phyloP scores from a whole-genome alignment of 2,888 invertebrate species.

The Amitus sp. region DNA sequence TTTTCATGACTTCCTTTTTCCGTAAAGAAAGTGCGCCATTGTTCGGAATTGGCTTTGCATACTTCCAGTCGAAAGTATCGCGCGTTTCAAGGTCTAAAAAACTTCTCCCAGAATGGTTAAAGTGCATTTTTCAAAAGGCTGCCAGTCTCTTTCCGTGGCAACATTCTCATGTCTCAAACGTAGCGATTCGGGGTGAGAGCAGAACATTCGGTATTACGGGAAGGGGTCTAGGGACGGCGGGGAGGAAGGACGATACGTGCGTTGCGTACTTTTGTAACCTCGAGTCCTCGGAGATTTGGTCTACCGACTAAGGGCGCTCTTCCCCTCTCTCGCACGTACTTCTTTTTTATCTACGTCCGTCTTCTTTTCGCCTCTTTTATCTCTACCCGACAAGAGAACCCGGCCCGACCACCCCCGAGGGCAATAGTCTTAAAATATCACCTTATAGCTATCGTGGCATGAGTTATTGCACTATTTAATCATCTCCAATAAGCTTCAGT shows the following conservation, averaged over 20 bases:
- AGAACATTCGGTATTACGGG: conserved; percentile 28
- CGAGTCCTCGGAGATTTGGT: conserved; percentile 56
- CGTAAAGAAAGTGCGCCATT: conserved; percentile 20
- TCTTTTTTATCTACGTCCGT: conserved; percentile 22
- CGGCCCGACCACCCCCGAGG: conserved; percentile 39
- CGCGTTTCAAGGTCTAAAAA: conserved; percentile 50
- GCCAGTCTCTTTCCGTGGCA: conserved; percentile 30
- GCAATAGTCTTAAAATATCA: conserved; percentile 58
- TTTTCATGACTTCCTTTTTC: not conserved
- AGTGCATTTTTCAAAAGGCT: conserved; percentile 49
- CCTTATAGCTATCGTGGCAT: conserved; percentile 48
- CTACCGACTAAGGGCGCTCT: conserved; percentile 42
- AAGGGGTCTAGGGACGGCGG: conserved; percentile 29
- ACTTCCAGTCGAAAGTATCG: conserved; percentile 25
- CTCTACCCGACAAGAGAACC: conserved; percentile 7
- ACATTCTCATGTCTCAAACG: conserved; percentile 45
- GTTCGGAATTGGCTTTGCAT: conserved; percentile 25
- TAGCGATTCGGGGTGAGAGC: conserved; percentile 21
- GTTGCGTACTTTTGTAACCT: conserved; percentile 52
- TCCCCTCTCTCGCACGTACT: conserved; percentile 19
- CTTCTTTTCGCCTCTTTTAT: conserved; percentile 25
- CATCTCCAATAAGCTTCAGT: conserved; percentile 56
- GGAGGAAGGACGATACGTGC: conserved; percentile 57
- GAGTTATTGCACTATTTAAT: conserved; percentile 59
- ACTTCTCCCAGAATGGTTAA: conserved; percentile 38